Evolutionary conservation across 64 coral and sea anemone genomes (phyloP).

Genomic region (Montipora efflorescens): DNA sequence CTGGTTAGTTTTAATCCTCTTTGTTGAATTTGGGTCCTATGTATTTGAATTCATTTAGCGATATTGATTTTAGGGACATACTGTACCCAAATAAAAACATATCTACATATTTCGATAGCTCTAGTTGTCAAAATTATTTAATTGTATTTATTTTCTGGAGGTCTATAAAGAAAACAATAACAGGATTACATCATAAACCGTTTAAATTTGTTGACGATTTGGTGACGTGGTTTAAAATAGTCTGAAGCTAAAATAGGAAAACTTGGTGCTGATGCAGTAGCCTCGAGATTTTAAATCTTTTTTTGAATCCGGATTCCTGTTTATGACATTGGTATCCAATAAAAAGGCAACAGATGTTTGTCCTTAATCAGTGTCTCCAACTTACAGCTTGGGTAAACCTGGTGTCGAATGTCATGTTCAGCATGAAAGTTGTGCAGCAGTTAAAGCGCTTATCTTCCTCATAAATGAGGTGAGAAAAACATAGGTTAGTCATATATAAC

Average conservation of each 20-base stretch:
- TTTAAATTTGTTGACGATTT: neutral
- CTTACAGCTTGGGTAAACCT: constrained; percentile 78
- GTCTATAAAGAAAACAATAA: neutral
- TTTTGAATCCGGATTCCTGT: neutral
- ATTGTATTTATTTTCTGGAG: neutral
- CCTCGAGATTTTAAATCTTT: neutral
- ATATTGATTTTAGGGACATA: neutral
- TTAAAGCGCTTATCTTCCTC: constrained; percentile 80
- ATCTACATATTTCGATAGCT: neutral
- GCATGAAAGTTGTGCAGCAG: constrained; percentile 77
- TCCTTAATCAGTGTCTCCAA: constrained; percentile 22
- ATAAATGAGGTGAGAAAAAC: constrained; percentile 88
- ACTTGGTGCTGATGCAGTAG: neutral
- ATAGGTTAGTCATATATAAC: too few relatives aligned
- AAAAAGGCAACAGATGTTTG: constrained; percentile 4
- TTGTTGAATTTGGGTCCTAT: neutral
- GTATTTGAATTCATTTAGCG: neutral
- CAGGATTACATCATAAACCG: neutral
- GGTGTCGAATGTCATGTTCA: constrained; percentile 91
- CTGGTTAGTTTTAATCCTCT: neutral
- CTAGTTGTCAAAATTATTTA: neutral
- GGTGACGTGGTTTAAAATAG: too few relatives aligned
- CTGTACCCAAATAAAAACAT: neutral
- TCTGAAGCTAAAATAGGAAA: neutral
- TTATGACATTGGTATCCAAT: neutral